Percentiles rank a stretch among this genome's conserved stretches.
phyloP scores from a whole-genome alignment of 2,888 invertebrate genomes.

The Liopterus haemorrhoidalis region DNA sequence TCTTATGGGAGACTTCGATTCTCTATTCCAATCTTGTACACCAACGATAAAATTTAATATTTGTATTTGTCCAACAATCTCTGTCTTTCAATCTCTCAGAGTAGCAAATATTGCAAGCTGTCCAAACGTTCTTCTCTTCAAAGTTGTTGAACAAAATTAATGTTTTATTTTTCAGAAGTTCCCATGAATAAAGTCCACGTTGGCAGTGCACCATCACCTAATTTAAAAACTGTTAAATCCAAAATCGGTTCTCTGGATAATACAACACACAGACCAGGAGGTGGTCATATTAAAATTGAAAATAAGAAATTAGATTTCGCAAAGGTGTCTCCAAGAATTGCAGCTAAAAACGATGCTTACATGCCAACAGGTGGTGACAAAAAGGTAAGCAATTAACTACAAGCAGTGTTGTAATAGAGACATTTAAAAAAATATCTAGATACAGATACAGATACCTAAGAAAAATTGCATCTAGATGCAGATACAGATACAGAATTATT shows the following conservation, averaged over 20 bases:
- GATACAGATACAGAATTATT: too few relatives aligned
- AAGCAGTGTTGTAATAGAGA: neutral
- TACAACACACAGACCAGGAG: constrained; percentile 81
- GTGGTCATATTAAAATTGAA: constrained; percentile 83
- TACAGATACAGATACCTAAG: too few relatives aligned
- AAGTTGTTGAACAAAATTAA: too few relatives aligned
- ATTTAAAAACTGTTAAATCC: constrained; percentile 83
- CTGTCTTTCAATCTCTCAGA: too few relatives aligned
- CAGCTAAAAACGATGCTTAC: constrained; percentile 86
- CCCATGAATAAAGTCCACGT: constrained; percentile 93
- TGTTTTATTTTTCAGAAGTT: constrained; percentile 56
- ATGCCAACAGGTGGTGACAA: constrained; percentile 82
- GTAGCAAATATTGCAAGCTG: too few relatives aligned
- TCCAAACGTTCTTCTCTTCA: too few relatives aligned
- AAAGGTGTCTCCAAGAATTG: constrained; percentile 78
- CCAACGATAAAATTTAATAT: too few relatives aligned
- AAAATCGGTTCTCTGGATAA: constrained; percentile 92
- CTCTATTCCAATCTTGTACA: too few relatives aligned
- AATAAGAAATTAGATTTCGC: constrained; percentile 79
- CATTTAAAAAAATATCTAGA: too few relatives aligned
- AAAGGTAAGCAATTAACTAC: constrained; percentile 78
- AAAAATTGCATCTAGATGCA: too few relatives aligned
- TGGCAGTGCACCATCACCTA: constrained; percentile 86
- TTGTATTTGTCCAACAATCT: too few relatives aligned
- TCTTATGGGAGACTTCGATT: too few relatives aligned